These are phyloP conservation scores for Yponomeuta cagnagella DNA, from an alignment of 2,888 invertebrate species.

Conservation along the genomic window DNA sequence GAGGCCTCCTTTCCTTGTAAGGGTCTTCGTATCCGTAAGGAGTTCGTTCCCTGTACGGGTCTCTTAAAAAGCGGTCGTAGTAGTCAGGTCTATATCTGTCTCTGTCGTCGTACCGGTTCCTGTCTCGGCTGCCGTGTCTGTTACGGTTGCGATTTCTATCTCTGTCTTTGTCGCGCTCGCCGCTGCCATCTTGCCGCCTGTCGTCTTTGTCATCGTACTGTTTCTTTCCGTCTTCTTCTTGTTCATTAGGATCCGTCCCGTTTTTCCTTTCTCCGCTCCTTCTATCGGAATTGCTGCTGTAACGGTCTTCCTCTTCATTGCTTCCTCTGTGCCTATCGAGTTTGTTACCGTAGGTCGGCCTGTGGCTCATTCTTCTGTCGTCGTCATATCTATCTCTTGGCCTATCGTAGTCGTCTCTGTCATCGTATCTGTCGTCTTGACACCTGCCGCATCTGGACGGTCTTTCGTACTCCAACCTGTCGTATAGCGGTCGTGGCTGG, in stretches of 20 bases:
- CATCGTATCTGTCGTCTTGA: constrained; percentile 25
- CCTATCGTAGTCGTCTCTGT: constrained; percentile 35
- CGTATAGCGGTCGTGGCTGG: constrained; percentile 37
- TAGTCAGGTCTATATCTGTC: constrained; percentile 64
- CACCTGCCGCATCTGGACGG: constrained; percentile 53
- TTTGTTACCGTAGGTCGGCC: constrained; percentile 53
- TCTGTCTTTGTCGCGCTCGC: constrained; percentile 33
- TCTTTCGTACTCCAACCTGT: constrained; percentile 45
- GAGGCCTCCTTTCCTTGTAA: constrained; percentile 47
- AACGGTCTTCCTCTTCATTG: constrained; percentile 30
- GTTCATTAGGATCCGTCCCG: constrained; percentile 43
- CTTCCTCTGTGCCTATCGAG: constrained; percentile 43
- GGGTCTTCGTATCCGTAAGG: constrained; percentile 48
- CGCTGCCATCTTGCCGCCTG: constrained; percentile 27
- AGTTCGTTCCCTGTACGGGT: constrained; percentile 53
- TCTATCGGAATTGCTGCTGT: constrained; percentile 30
- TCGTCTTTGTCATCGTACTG: constrained; percentile 42
- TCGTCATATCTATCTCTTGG: constrained; percentile 39
- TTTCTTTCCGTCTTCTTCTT: constrained; percentile 39
- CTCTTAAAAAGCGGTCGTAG: constrained; percentile 59
- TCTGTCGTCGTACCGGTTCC: constrained; percentile 50
- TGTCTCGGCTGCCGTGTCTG: constrained; percentile 31
- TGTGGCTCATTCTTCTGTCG: constrained; percentile 38
- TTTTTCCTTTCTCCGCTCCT: constrained; percentile 39
- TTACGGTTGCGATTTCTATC: constrained; percentile 29